Evolutionary conservation across 2,113 vertebrate species (phyloP), one percentile per base, ranked within the genome.

Genomic region (Phyllostomus discolor): DNA sequence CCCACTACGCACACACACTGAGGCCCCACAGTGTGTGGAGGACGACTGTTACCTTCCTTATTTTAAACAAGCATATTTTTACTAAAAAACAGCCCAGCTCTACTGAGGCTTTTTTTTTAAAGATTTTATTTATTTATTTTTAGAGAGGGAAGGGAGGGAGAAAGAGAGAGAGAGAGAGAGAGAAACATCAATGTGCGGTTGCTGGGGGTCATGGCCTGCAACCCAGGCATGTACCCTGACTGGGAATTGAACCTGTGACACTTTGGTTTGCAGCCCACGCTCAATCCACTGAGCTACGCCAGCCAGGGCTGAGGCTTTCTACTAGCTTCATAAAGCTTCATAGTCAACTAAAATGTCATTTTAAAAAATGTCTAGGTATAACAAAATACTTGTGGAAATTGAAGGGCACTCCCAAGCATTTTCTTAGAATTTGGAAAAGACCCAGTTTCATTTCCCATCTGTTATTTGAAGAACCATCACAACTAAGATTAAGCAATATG

Each of bases 391-490:
- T 67, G 11, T 59, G 41, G 59, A 50, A 46, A 86, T 35, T 91
- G 69, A 62, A 93, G 15, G 41, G 54, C 26, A 73, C 28, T 93
- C 38, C 17, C 14, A 84, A 11, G 19, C n/a, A 91, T 91, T 78
- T 93, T 91, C 38, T 96, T 84, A 43, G 50, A 78, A 90, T 78
- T 78, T 87, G 80, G 69, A 82, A 87, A 96, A 92, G 69, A 87
- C 62, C 72, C 22, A 57, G 4, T 85, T 95, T 88, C 69, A 88
- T 72, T 96, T 95, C 35, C 90, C 2, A 15, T 80, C 35, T 82
- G 19, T 90, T 87, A 90, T 26, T 95, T 85, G 12, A 81, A 88
- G 92, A 90, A 59, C 38, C 17, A 91, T 46, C 14, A n/a, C 69
- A 91, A 46, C 80, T 85, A 94, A 87, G 78, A 92, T 62, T 78